These are phyloP conservation scores for Teleogryllus oceanicus DNA, from an alignment of 2,888 invertebrate species.

Conservation along the genomic window DNA sequence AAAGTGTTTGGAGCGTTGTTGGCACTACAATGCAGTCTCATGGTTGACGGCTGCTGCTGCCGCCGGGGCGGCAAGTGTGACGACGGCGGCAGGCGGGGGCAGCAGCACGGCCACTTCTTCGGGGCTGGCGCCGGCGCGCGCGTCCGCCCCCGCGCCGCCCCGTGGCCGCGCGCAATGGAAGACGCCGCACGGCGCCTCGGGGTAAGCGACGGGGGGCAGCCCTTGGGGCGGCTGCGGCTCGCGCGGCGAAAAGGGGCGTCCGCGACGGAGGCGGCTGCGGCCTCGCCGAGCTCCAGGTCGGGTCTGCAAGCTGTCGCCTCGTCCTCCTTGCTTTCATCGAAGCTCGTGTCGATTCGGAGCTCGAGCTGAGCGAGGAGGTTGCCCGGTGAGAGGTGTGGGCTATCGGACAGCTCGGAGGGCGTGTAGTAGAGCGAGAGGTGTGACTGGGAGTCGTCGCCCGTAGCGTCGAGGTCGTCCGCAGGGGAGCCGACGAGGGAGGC, in stretches of 20 bases:
- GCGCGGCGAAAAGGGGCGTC: conserved; percentile 33
- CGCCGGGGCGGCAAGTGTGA: not conserved
- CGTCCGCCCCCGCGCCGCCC: not conserved
- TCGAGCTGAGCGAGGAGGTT: conserved; percentile 30
- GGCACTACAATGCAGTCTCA: conserved; percentile 48
- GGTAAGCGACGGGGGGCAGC: no score
- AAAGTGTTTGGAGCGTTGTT: not conserved
- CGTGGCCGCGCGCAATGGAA: not conserved
- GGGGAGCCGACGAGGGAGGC: not conserved
- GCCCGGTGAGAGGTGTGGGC: conserved; percentile 34
- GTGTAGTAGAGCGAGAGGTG: conserved; percentile 77
- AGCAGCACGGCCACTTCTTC: conserved; percentile 23
- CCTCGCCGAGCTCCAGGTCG: not conserved
- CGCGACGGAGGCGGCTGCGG: conserved; percentile 37
- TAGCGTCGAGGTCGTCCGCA: conserved; percentile 51
- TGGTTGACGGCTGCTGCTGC: conserved; percentile 40
- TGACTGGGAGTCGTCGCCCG: conserved; percentile 52
- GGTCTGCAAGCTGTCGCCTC: not conserved
- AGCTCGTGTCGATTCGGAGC: conserved; percentile 19
- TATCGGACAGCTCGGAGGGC: conserved; percentile 66
- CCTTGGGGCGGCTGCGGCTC: not conserved
- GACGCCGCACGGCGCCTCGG: not conserved
- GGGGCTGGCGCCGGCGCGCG: not conserved
- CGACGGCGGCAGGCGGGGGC: no score
- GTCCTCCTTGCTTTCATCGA: conserved; percentile 26